A percentile compares a stretch with the other conserved stretches of the same genome.
Conservation (phyloP, 1,140 invertebrate genomes). For the Drosophila ananassae region DNA sequence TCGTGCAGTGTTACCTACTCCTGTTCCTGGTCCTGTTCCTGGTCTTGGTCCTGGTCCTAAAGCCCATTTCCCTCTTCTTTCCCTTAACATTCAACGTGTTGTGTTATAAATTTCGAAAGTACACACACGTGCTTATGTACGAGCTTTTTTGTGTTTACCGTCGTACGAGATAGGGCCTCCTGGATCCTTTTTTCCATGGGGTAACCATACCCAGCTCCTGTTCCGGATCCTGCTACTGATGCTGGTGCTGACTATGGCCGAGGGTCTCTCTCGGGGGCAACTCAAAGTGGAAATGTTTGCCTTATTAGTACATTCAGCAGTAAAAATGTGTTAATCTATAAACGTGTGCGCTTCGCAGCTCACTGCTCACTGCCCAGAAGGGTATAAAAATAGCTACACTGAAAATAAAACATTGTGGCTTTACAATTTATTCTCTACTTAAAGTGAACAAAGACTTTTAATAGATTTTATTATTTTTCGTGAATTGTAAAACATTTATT, state of each 20-base stretch:
- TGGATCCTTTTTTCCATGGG: slow-evolving; percentile 12
- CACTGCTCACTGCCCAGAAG: slow-evolving; percentile 28
- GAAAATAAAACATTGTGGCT: slow-evolving; percentile 1
- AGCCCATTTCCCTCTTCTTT: not conserved
- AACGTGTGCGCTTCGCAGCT: slow-evolving; percentile 61
- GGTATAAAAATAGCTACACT: slow-evolving; percentile 24
- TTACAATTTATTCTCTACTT: no score
- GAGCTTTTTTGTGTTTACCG: slow-evolving; percentile 29
- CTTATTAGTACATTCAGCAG: slow-evolving; percentile 82
- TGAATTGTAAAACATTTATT: no score
- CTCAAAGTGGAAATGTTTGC: slow-evolving; percentile 81
- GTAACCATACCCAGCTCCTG: slow-evolving; percentile 2
- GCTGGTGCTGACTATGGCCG: slow-evolving; percentile 21
- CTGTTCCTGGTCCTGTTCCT: not conserved
- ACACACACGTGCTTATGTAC: slow-evolving; percentile 54
- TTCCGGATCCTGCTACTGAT: slow-evolving; percentile 4
- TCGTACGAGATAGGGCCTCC: slow-evolving; percentile 52
- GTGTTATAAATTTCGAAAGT: slow-evolving; percentile 76
- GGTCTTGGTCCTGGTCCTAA: not conserved
- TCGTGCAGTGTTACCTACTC: slow-evolving; percentile 2
- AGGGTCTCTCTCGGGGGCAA: slow-evolving; percentile 65
- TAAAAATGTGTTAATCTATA: slow-evolving; percentile 83
- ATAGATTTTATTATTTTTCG: no score
- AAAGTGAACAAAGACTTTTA: no score
- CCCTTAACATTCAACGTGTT: slow-evolving; percentile 20